These are phyloP conservation scores for Coptodon bakossiorum DNA, from an alignment of 2,113 vertebrate genomes.

Conservation along the genomic window DNA sequence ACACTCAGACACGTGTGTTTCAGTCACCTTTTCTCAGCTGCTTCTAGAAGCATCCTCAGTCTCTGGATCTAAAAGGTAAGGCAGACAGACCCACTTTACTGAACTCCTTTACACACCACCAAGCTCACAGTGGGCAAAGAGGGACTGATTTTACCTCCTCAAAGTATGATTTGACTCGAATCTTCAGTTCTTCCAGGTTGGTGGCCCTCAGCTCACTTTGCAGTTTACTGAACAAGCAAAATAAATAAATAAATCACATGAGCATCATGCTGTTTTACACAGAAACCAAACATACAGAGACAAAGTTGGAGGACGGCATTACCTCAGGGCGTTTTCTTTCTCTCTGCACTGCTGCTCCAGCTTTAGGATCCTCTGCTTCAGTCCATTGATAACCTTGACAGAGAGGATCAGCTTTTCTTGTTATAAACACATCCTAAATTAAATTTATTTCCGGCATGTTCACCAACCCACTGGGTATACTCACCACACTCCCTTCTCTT, in stretches of 20 bases:
- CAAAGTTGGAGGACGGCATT: neutral
- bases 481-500: slow-evolving; percentile 77
- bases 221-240: slow-evolving; percentile 72
- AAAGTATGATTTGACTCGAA: slow-evolving; percentile 81
- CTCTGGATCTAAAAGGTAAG: slow-evolving; percentile 77
- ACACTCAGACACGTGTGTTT: neutral
- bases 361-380: slow-evolving; percentile 85
- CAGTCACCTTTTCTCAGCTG: slow-evolving; percentile 77
- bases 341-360: slow-evolving; percentile 89
- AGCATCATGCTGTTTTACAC: neutral
- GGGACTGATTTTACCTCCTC: slow-evolving; percentile 78
- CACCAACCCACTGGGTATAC: slow-evolving; percentile 7
- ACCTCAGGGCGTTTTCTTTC: slow-evolving; percentile 82
- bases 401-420: slow-evolving; percentile 1
- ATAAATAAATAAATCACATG: neutral
- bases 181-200: slow-evolving; percentile 83
- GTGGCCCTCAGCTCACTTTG: slow-evolving; percentile 82
- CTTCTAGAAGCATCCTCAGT: slow-evolving; percentile 78
- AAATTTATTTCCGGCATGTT: neutral
- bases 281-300: neutral
- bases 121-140: neutral
- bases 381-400: slow-evolving; percentile 78
- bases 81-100: neutral
- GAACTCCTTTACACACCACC: neutral
- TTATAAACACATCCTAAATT: neutral